Percentiles rank a stretch among this genome's conserved stretches.
Conservation (phyloP, 2,113 vertebrate species). For the Entelurus aequoreus region DNA sequence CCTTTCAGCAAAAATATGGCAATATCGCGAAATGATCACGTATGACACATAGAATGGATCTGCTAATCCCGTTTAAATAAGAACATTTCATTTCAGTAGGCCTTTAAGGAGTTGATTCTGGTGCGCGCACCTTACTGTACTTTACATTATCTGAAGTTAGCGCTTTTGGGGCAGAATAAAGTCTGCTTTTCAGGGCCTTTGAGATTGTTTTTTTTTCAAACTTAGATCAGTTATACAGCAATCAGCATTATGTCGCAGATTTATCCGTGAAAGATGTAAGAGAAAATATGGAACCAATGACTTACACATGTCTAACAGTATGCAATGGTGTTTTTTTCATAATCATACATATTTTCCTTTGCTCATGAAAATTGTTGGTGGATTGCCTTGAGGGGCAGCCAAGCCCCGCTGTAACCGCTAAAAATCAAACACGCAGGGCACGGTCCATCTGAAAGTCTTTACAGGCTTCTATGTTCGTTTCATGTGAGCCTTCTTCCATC, state of each 20-base stretch:
- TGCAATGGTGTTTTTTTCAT: constrained; percentile 20
- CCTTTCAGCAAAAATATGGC: too few relatives aligned
- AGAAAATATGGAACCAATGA: constrained; percentile 31
- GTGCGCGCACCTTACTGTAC: too few relatives aligned
- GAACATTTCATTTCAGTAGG: too few relatives aligned
- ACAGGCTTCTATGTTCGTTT: constrained; percentile 42
- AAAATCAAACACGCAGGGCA: constrained; percentile 47
- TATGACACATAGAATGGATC: too few relatives aligned
- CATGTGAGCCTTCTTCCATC: constrained; percentile 20
- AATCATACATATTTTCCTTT: constrained; percentile 24
- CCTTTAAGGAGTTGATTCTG: too few relatives aligned
- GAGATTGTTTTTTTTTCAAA: too few relatives aligned
- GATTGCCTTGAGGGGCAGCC: constrained; percentile 49
- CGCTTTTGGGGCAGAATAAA: too few relatives aligned
- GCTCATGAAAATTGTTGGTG: constrained; percentile 46
- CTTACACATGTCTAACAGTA: constrained; percentile 31
- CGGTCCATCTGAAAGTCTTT: constrained; percentile 63
- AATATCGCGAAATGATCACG: too few relatives aligned
- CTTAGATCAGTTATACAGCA: neutral
- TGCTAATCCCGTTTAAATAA: too few relatives aligned
- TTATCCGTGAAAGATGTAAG: constrained; percentile 20
- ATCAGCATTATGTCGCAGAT: neutral
- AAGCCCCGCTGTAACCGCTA: constrained; percentile 39
- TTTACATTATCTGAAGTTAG: too few relatives aligned
- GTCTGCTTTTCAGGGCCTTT: too few relatives aligned